Evolutionary conservation across 2,797 vertebrate species (phyloP), one percentile per base, ranked within the genome.

Genomic region (Salmo trutta): DNA sequence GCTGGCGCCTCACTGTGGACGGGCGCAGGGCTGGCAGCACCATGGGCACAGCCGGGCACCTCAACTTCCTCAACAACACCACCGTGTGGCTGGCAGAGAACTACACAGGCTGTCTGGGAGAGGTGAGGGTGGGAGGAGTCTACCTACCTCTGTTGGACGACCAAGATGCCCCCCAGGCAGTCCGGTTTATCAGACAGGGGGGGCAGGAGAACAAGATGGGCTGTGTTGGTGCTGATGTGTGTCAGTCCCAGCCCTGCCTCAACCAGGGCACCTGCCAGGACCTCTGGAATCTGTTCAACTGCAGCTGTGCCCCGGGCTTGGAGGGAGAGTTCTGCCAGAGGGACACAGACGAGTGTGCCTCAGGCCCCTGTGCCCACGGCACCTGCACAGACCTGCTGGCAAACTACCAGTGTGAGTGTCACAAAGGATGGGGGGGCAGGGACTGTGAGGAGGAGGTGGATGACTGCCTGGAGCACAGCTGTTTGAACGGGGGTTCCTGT

Each of bases 31-130:
- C 91, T 0, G 56, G 84, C 0, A 89, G 88, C 5, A 95, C 95
- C 83, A 89, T 83, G 6, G 92, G 90, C 0, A 79, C 53, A 0
- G 91, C 94, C 0, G 94, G 94, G 0, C 94, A 79, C 86, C 84
- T 98, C 69, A 94, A 94, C 86, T 98, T 98, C 83, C 92, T 98
- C 6, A 95, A 93, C 80, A 83, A 91, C 10, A 91, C 93, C 0
- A 87, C 78, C 0, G 36, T 99, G 3, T 79, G 90, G 53, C 51
- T 99, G 76, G 97, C 96, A 0, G 94, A 96, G 73, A 96, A 96
- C 29, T 99, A 95, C 93, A 96, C 94, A 0, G 98, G 98, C 80
- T 99, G 98, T 90, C 88, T 99, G 15, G 95, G 96, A 1, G 94
- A 91, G 15, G 95, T 96, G 81, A 91, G 93, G 54, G 90, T 99